phyloP scores from a whole-genome alignment of 2,797 vertebrate genomes.

The Notamacropus eugenii region DNA sequence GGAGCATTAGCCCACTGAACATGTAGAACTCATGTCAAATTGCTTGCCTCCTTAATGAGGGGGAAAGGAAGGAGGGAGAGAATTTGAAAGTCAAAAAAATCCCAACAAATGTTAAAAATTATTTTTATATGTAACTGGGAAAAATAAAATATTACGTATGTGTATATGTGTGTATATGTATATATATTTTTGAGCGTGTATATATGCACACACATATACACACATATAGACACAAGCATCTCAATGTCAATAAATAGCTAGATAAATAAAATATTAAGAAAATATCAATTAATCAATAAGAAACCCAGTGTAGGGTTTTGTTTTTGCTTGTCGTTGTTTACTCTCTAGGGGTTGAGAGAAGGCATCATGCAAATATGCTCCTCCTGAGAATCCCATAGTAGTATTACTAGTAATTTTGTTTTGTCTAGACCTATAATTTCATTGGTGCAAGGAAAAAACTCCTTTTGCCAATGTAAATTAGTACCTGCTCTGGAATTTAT shows the following conservation, averaged over 20 bases:
- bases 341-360: not conserved
- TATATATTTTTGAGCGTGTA: too few relatives aligned
- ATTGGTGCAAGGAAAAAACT: not conserved
- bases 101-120: not conserved
- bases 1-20: not conserved
- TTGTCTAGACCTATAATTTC: not conserved
- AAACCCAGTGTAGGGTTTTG: not conserved
- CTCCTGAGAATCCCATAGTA: not conserved
- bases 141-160: not conserved
- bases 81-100: not conserved
- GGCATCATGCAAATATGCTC: not conserved
- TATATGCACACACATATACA: not conserved
- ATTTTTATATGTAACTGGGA: not conserved
- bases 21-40: not conserved
- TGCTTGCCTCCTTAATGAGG: not conserved
- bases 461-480: not conserved
- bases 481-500: not conserved
- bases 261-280: not conserved
- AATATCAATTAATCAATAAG: not conserved
- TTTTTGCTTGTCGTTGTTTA: not conserved
- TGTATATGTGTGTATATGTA: too few relatives aligned
- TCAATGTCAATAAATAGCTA: not conserved
- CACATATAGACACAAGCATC: not conserved
- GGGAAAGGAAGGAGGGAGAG: not conserved
- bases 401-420: not conserved